phyloP scores from a whole-genome alignment of 1,140 invertebrate species.

The Platyscapa corneri region DNA sequence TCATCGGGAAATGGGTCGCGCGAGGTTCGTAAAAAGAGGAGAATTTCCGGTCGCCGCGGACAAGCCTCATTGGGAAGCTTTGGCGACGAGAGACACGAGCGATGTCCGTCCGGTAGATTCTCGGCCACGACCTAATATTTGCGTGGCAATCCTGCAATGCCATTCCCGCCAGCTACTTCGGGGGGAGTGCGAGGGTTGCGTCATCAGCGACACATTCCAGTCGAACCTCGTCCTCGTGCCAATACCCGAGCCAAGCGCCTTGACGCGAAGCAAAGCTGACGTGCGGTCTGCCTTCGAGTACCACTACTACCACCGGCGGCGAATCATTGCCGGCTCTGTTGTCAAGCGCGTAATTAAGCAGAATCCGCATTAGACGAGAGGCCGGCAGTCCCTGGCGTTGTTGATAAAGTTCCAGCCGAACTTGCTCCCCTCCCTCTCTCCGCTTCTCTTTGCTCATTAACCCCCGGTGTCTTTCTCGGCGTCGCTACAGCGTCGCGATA shows the following conservation, averaged over 20 bases:
- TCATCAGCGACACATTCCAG: neutral
- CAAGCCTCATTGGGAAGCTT: neutral
- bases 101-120: neutral
- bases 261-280: neutral
- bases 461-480: neutral
- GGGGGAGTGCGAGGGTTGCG: too few relatives aligned
- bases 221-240: neutral
- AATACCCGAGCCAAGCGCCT: neutral
- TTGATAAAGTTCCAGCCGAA: conserved; percentile 32
- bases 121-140: neutral
- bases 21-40: too few relatives aligned
- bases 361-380: conserved; percentile 5
- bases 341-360: conserved; percentile 27
- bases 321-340: neutral
- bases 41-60: too few relatives aligned
- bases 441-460: neutral
- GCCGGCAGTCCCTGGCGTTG: neutral
- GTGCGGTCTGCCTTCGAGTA: neutral
- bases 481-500: conserved; percentile 2
- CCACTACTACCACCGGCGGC: neutral
- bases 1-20: too few relatives aligned
- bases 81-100: neutral
- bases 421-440: neutral
- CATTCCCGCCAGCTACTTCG: too few relatives aligned
- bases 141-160: neutral